These are phyloP conservation scores for Sinhomidia bicolor DNA, from an alignment of 2,888 invertebrate species.

Conservation along the genomic window DNA sequence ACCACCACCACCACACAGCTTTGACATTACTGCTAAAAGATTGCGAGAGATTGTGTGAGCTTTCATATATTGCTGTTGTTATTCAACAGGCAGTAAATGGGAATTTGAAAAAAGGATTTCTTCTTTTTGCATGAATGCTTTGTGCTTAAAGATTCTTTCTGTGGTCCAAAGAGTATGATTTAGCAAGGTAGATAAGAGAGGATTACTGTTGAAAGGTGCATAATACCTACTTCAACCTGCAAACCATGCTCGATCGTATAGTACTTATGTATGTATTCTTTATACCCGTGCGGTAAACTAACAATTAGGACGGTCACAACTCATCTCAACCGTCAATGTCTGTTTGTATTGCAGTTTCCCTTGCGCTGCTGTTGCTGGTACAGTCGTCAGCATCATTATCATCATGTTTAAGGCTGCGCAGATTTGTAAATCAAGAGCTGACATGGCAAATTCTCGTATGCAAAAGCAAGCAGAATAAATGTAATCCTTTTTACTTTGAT, in stretches of 20 bases:
- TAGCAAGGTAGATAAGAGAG: neutral
- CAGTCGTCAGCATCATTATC: neutral
- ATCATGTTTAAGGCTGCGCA: constrained; percentile 13
- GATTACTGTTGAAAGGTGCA: neutral
- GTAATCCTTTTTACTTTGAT: neutral
- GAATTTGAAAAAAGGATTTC: neutral
- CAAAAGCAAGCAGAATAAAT: neutral
- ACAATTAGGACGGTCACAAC: constrained; percentile 13
- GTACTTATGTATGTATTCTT: no score
- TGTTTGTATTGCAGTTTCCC: neutral
- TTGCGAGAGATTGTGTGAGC: no score
- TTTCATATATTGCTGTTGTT: neutral
- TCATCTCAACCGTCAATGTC: neutral
- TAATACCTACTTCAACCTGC: no score
- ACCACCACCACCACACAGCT: no score
- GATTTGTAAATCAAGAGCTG: constrained; percentile 36
- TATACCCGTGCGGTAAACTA: neutral
- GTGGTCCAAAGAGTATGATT: neutral
- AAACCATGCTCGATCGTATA: no score
- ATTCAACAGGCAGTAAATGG: constrained; percentile 28
- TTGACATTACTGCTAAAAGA: constrained; percentile 9
- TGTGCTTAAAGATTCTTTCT: neutral
- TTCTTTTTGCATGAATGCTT: neutral
- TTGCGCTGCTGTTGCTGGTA: neutral
- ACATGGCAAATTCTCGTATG: constrained; percentile 1